Conservation (phyloP, 2,113 vertebrate species). For the Chrysochloris asiatica region DNA sequence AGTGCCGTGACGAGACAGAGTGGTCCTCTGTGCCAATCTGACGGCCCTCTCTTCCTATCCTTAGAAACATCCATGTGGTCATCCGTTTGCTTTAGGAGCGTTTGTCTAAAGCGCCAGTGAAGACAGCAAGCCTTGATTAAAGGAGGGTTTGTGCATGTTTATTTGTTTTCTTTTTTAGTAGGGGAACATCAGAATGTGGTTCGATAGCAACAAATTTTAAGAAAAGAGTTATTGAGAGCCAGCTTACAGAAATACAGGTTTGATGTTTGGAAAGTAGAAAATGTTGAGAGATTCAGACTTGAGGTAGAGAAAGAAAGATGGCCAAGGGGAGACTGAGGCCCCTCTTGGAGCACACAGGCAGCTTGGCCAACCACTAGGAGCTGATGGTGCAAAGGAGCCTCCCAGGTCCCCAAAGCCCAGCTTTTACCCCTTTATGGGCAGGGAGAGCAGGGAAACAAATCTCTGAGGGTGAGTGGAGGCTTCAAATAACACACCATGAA, state of each 20-base stretch:
- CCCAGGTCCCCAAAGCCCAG: background rate
- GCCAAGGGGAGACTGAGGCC: background rate
- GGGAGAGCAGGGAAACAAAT: background rate
- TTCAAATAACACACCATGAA: accelerated
- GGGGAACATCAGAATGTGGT: background rate
- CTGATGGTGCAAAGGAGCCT: background rate
- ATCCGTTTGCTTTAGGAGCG: background rate
- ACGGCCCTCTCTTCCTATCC: background rate
- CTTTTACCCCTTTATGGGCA: background rate
- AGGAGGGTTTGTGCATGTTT: background rate
- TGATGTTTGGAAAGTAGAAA: slow-evolving; percentile 10
- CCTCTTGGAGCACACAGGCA: background rate
- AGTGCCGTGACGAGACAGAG: slow-evolving; percentile 44
- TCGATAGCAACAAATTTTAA: slow-evolving; percentile 56
- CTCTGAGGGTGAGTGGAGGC: background rate
- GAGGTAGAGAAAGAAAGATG: background rate
- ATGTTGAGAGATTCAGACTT: background rate
- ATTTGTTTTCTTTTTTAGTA: slow-evolving; percentile 40
- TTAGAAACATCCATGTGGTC: slow-evolving; percentile 40
- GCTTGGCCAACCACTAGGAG: too few relatives aligned
- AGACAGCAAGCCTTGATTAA: slow-evolving; percentile 48
- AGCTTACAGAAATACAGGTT: background rate
- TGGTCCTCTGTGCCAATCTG: background rate
- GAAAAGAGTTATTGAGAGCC: background rate
- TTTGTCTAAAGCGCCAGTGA: slow-evolving; percentile 10